These are phyloP conservation scores for Crotalus tigris DNA, from an alignment of 2,113 vertebrate genomes.

Conservation along the genomic window DNA sequence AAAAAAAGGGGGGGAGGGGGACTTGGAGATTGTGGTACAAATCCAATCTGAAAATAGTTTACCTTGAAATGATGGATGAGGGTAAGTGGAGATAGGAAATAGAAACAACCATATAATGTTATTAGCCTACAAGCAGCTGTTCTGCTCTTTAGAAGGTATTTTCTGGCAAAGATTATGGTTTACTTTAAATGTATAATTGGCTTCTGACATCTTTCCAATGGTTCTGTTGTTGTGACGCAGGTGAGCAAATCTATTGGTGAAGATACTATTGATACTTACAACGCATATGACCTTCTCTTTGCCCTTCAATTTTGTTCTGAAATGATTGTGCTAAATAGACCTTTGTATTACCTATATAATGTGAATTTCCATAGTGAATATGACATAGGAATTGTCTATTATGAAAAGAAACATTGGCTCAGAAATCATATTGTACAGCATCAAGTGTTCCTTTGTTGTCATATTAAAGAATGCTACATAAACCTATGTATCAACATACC, in stretches of 20 bases:
- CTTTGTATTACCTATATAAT: not conserved
- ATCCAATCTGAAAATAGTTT: slow-evolving; percentile 25
- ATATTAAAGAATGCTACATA: not conserved
- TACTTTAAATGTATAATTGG: not conserved
- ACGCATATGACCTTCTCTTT: not conserved
- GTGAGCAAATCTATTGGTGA: not conserved
- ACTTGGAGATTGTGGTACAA: not conserved
- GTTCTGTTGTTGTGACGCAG: not conserved
- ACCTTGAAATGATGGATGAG: slow-evolving; percentile 28
- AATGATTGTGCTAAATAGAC: not conserved
- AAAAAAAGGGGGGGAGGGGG: not conserved
- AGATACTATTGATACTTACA: not conserved
- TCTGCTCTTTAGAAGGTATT: not conserved
- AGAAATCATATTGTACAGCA: not conserved
- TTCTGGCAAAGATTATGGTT: not conserved
- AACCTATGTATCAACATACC: not conserved
- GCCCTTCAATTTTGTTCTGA: not conserved
- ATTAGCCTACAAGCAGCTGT: not conserved
- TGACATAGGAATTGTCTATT: not conserved
- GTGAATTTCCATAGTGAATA: not conserved
- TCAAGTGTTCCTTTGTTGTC: not conserved
- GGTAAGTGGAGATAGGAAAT: slow-evolving; percentile 9
- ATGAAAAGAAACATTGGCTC: not conserved
- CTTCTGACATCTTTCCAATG: not conserved
- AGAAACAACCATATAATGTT: slow-evolving; percentile 1